phyloP scores from a whole-genome alignment of 2,888 invertebrate genomes.

The Spodoptera littoralis region DNA sequence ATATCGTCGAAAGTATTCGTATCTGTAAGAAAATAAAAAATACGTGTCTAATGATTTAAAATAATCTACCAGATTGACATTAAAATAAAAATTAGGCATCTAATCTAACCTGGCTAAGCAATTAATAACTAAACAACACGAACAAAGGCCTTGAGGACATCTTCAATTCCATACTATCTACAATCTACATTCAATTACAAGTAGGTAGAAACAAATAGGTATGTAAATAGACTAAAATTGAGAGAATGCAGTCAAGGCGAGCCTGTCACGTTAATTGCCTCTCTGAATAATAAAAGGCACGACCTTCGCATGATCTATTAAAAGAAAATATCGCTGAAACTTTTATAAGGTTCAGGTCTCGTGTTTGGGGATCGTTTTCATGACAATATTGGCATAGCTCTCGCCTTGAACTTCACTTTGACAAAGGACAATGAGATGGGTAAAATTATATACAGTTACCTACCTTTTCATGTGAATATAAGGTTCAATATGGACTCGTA shows the following conservation, averaged over 20 bases:
- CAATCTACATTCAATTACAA: conserved; percentile 24
- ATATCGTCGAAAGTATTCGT: no score
- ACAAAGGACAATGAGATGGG: conserved; percentile 36
- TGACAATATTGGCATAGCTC: conserved; percentile 24
- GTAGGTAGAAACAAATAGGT: conserved; percentile 2
- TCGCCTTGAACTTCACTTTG: conserved; percentile 44
- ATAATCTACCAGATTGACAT: no score
- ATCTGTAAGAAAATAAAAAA: no score
- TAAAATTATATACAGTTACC: neutral
- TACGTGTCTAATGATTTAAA: no score
- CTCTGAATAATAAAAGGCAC: conserved; percentile 15
- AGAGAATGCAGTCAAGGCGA: conserved; percentile 45
- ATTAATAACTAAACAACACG: no score
- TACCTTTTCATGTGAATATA: no score
- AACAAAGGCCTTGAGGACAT: neutral
- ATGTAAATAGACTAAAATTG: conserved; percentile 14
- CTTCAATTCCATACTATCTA: conserved; percentile 3
- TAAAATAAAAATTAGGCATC: no score
- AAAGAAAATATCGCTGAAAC: conserved; percentile 36
- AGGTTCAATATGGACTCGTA: no score
- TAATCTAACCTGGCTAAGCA: no score
- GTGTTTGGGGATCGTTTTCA: conserved; percentile 39
- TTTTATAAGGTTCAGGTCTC: conserved; percentile 19
- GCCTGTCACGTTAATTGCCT: conserved; percentile 13
- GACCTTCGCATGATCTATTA: conserved; percentile 32